Conservation (phyloP, 2,797 vertebrate genomes). For the Danio tinwini region DNA sequence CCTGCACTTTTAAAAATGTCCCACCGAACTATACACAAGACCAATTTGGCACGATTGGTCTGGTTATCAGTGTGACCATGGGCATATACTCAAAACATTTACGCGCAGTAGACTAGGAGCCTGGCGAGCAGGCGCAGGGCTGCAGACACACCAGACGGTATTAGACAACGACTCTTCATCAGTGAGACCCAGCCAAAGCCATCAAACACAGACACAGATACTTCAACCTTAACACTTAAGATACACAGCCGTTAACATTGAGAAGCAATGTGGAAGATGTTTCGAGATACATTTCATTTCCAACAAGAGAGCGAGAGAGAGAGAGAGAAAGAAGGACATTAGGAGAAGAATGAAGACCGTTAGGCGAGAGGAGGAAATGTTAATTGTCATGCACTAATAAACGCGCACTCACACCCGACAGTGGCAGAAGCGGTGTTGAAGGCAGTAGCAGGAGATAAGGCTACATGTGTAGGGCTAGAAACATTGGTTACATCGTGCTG, state of each 20-base stretch:
- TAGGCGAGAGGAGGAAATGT: constrained; percentile 93
- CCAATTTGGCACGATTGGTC: constrained; percentile 8
- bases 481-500: constrained; percentile 99
- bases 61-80: constrained; percentile 75
- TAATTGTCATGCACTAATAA: constrained; percentile 99
- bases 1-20: not conserved
- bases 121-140: constrained; percentile 75
- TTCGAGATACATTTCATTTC: constrained; percentile 55
- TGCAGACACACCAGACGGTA: constrained; percentile 74
- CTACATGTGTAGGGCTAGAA: constrained; percentile 99
- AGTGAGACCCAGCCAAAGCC: constrained; percentile 80
- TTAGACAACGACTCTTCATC: constrained; percentile 56
- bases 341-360: constrained; percentile 95
- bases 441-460: constrained; percentile 97
- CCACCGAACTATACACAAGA: constrained; percentile 4
- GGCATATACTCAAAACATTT: constrained; percentile 99
- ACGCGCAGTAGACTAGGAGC: constrained; percentile 79
- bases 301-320: constrained; percentile 64
- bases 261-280: constrained; percentile 79
- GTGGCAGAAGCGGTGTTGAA: constrained; percentile 98
- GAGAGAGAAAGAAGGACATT: constrained; percentile 78
- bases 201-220: constrained; percentile 77
- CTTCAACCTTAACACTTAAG: constrained; percentile 80
- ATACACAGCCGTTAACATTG: constrained; percentile 75
- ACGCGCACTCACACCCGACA: constrained; percentile 99